Conservation (phyloP, 2,888 invertebrate genomes). For the Pandemis heparana region DNA sequence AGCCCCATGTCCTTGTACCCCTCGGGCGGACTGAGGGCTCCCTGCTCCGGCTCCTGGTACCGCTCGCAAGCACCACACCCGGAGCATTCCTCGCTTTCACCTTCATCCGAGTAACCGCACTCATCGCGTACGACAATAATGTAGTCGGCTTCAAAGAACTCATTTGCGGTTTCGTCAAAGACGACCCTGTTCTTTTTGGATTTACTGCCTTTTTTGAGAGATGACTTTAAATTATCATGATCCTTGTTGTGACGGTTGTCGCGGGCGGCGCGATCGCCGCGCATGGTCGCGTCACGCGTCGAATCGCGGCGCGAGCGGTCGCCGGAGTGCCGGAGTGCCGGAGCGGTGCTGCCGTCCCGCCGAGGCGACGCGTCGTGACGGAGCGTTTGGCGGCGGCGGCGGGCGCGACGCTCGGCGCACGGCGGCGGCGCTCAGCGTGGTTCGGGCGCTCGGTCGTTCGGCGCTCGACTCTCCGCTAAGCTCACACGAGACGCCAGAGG, state of each 20-base stretch:
- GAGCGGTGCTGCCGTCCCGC: constrained; percentile 39
- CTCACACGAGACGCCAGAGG: constrained; percentile 34
- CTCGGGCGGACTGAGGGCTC: constrained; percentile 95
- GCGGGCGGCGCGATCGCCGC: constrained; percentile 80
- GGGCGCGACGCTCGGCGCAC: constrained; percentile 47
- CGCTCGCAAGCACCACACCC: constrained; percentile 82
- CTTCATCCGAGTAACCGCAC: constrained; percentile 92
- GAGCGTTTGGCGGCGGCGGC: constrained; percentile 45
- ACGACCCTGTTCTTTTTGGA: constrained; percentile 92
- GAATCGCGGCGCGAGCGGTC: constrained; percentile 65
- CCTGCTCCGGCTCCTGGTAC: constrained; percentile 91
- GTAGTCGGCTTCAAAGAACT: constrained; percentile 96
- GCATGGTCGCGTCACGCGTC: constrained; percentile 76
- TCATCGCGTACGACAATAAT: constrained; percentile 96
- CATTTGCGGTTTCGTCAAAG: constrained; percentile 95
- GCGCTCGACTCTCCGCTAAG: constrained; percentile 38
- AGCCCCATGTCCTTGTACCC: constrained; percentile 95
- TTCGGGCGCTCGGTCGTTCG: constrained; percentile 46
- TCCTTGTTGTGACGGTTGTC: constrained; percentile 87
- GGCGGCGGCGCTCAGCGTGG: constrained; percentile 38
- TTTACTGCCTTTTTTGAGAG: constrained; percentile 91
- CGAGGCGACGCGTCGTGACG: constrained; percentile 49
- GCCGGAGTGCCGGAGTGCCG: constrained; percentile 69
- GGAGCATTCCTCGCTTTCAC: constrained; percentile 90
- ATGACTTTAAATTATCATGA: constrained; percentile 88